Conservation (phyloP, 2,113 vertebrate species). For the Albula goreensis region DNA sequence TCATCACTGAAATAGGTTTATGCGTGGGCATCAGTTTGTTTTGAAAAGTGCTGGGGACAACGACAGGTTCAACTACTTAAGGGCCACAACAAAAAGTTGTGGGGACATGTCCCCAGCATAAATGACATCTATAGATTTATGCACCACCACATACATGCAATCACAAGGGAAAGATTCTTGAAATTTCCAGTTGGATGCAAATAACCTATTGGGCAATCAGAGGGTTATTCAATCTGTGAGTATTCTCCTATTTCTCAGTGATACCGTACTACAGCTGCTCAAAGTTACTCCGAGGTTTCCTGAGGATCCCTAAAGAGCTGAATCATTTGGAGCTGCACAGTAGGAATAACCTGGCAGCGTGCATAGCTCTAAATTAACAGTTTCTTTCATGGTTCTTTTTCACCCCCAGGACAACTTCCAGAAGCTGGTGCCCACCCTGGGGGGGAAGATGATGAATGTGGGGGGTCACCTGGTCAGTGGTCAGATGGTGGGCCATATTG, state of each 20-base stretch:
- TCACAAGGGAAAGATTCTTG: too few relatives aligned
- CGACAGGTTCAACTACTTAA: too few relatives aligned
- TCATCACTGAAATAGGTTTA: background rate
- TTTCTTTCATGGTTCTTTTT: slow-evolving; percentile 21
- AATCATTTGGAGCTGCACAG: background rate
- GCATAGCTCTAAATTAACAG: background rate
- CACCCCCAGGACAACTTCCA: slow-evolving; percentile 85
- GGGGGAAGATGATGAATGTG: slow-evolving; percentile 76
- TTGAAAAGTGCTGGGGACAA: too few relatives aligned
- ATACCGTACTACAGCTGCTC: background rate
- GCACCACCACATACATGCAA: too few relatives aligned
- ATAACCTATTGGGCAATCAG: background rate
- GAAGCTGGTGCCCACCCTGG: slow-evolving; percentile 83
- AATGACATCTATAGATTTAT: too few relatives aligned
- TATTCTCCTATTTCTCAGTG: background rate
- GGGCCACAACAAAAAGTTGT: too few relatives aligned
- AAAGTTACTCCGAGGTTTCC: background rate
- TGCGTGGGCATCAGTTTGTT: too few relatives aligned
- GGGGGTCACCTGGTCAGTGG: slow-evolving; percentile 62
- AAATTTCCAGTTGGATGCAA: background rate
- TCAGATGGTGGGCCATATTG: slow-evolving; percentile 45
- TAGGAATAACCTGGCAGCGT: too few relatives aligned
- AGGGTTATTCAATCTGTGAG: background rate
- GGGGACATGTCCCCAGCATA: too few relatives aligned
- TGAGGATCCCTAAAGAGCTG: background rate